These are phyloP conservation scores for Panulirus ornatus DNA, from an alignment of 1,140 invertebrate species.

Conservation along the genomic window DNA sequence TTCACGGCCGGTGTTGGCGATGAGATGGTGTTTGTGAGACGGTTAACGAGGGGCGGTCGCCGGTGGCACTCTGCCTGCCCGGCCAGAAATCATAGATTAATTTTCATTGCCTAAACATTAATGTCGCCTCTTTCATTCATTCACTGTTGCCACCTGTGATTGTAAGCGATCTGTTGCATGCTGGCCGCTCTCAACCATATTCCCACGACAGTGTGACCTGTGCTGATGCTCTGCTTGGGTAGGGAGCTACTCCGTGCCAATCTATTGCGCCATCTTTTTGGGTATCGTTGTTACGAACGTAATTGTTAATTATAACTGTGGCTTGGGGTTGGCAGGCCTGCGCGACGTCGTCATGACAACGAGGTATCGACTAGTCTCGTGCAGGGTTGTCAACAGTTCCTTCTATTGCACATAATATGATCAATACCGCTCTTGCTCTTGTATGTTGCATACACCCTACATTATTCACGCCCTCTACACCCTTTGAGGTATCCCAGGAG, in stretches of 20 bases:
- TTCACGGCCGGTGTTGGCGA: no score
- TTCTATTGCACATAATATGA: background rate
- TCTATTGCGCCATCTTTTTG: background rate
- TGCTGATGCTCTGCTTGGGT: background rate
- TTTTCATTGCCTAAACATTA: conserved; percentile 12
- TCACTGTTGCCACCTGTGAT: background rate
- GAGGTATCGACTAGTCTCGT: conserved; percentile 23
- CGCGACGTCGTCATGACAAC: conserved; percentile 21
- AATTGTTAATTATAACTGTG: background rate
- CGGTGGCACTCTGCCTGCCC: background rate
- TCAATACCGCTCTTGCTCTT: background rate
- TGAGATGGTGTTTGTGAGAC: no score
- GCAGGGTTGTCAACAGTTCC: conserved; percentile 19
- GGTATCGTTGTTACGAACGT: no score
- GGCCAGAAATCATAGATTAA: conserved; percentile 19
- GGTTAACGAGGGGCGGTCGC: no score
- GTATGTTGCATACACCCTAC: background rate
- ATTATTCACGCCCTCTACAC: background rate
- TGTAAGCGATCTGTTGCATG: background rate
- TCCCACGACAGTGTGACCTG: background rate
- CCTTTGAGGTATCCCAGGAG: background rate
- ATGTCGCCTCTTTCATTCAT: conserved; percentile 23
- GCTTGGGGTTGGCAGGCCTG: background rate
- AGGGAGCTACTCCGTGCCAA: background rate
- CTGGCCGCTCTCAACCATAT: background rate